Evolutionary conservation across 1,140 invertebrate genomes (phyloP).

Genomic region (Sweltsa coloradensis): DNA sequence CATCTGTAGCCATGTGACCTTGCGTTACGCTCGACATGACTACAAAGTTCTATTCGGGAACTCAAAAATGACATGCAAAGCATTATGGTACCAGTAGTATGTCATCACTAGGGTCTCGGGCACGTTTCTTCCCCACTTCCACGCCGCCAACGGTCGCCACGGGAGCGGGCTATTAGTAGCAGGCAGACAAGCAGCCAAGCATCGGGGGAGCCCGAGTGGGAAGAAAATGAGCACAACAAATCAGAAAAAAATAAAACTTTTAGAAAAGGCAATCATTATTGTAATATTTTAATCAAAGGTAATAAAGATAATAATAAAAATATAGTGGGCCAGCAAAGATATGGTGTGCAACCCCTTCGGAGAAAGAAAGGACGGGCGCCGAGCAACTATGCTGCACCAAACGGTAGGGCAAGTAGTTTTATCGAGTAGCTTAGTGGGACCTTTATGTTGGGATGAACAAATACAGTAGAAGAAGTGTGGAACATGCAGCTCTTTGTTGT

Average conservation of each 20-base stretch:
- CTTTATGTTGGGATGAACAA: constrained; percentile 8
- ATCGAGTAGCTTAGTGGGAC: constrained; percentile 11
- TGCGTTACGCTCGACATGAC: constrained; percentile 12
- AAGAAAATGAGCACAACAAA: constrained; percentile 30
- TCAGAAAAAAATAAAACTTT: constrained; percentile 24
- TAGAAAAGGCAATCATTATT: constrained; percentile 20
- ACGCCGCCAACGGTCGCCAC: constrained; percentile 41
- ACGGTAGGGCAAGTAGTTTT: constrained; percentile 12
- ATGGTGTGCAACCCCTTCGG: constrained; percentile 16
- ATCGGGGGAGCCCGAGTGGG: constrained; percentile 21
- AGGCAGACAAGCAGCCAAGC: constrained; percentile 30
- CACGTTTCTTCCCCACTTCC: constrained; percentile 77
- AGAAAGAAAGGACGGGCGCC: constrained; percentile 13
- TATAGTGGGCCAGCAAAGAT: constrained; percentile 16
- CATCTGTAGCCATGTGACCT: constrained; percentile 21
- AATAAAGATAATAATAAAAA: constrained; percentile 21
- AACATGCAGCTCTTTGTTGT: constrained; percentile 17
- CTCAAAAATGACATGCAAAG: constrained; percentile 30
- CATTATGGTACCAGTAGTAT: constrained; percentile 78
- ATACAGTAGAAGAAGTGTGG: constrained; percentile 15
- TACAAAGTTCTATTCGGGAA: constrained; percentile 15
- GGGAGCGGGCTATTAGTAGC: constrained; percentile 38
- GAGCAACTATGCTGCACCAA: constrained; percentile 11
- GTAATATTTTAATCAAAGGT: constrained; percentile 19
- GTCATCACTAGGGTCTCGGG: constrained; percentile 70